These are phyloP conservation scores for Conistra vaccinii DNA, from an alignment of 2,888 invertebrate species.

Conservation along the genomic window DNA sequence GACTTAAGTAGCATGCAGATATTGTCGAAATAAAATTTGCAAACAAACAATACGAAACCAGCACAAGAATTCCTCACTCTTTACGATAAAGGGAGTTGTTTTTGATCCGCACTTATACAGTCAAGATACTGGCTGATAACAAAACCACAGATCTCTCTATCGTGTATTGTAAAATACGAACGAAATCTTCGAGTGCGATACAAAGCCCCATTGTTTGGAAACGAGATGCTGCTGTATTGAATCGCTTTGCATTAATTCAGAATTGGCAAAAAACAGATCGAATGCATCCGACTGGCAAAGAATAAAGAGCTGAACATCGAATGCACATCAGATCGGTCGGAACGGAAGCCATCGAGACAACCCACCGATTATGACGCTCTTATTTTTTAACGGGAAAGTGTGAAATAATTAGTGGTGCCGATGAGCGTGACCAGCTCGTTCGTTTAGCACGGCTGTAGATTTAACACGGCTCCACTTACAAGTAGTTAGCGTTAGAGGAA, in stretches of 20 bases:
- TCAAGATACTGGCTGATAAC: constrained; percentile 64
- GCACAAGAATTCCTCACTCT: constrained; percentile 24
- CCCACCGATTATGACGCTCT: constrained; percentile 73
- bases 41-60: constrained; percentile 38
- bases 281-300: constrained; percentile 68
- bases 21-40: constrained; percentile 34
- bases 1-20: background rate
- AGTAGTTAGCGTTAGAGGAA: constrained; percentile 46
- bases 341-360: constrained; percentile 77
- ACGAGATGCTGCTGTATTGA: constrained; percentile 70
- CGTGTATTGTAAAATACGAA: constrained; percentile 75
- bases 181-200: constrained; percentile 76
- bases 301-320: constrained; percentile 45
- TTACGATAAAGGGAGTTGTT: constrained; percentile 35
- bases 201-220: constrained; percentile 80
- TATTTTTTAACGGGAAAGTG: constrained; percentile 80
- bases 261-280: constrained; percentile 67
- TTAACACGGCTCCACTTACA: constrained; percentile 53
- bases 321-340: constrained; percentile 69
- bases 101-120: constrained; percentile 58
- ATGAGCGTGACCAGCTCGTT: constrained; percentile 63
- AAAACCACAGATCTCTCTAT: constrained; percentile 71
- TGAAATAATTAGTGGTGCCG: constrained; percentile 74
- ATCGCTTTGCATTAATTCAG: constrained; percentile 72
- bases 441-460: constrained; percentile 59